Conservation (phyloP, 2,888 invertebrate genomes). For the Brachypterus glaber region DNA sequence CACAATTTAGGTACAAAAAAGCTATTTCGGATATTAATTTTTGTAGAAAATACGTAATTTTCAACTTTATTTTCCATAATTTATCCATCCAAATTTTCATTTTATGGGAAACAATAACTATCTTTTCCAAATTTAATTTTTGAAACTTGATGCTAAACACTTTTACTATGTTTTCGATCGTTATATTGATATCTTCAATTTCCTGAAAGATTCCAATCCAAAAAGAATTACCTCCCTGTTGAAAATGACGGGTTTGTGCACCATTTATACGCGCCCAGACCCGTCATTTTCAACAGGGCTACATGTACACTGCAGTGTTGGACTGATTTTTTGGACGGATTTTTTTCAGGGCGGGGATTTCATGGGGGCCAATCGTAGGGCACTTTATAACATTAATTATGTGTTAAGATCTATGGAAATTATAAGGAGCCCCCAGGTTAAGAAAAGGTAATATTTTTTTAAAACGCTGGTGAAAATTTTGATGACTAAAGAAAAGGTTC, state of each 20-base stretch:
- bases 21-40: slow-evolving; percentile 48
- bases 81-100: slow-evolving; percentile 46
- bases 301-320: slow-evolving; percentile 9
- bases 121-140: slow-evolving; percentile 39
- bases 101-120: slow-evolving; percentile 34
- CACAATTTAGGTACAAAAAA: slow-evolving; percentile 49
- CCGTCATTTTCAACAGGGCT: too few species aligned
- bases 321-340: too few species aligned
- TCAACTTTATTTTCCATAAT: slow-evolving; percentile 47
- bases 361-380: too few species aligned
- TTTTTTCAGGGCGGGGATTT: too few species aligned
- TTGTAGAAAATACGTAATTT: slow-evolving; percentile 47
- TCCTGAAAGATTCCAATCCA: slow-evolving; percentile 40
- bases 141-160: slow-evolving; percentile 47
- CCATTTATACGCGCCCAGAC: too few species aligned
- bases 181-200: slow-evolving; percentile 48
- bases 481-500: too few species aligned
- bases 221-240: background rate
- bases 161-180: slow-evolving; percentile 45
- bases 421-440: too few species aligned
- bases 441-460: too few species aligned
- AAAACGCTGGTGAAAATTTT: too few species aligned
- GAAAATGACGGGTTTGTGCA: too few species aligned
- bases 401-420: too few species aligned
- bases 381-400: too few species aligned